Evolutionary conservation across 1,140 invertebrate genomes (phyloP), one percentile per base, ranked within the genome.

Genomic region (Mya arenaria): DNA sequence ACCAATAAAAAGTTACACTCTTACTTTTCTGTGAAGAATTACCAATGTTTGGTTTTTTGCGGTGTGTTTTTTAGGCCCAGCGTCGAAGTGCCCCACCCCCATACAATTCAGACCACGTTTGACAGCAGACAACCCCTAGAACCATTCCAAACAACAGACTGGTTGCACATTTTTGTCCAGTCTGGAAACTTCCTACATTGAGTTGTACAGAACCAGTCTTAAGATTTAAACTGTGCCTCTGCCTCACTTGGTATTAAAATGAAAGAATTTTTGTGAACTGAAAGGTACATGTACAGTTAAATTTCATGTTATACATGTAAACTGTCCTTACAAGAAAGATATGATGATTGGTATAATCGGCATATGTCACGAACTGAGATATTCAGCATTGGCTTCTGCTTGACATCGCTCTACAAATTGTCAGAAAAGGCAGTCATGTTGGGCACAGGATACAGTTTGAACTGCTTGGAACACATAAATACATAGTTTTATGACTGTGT

Each of bases 131-230:
- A 65, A 62, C 39, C 74, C 74, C 52, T 32, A 56, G 56, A 55
- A 78, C 74, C 74, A 78, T 78, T 78, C 74, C 74, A 78, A 17
- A 6, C 5, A n/a, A n/a, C n/a, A n/a, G n/a, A n/a, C n/a, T n/a
- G n/a, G n/a, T n/a, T 56, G n/a, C n/a, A 56, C 28, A n/a, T 56
- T 23, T 23, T 56, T 23, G n/a, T 56, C n/a, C 55, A 23, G 55
- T 6, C 55, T 56, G 10, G n/a, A 19, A 8, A 23, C n/a, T 19
- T 56, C 55, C 55, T 23, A 56, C 55, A 56, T 19, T 56, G 5
- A 23, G 55, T 10, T 48, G 44, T 48, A 10, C 10, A 13, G 44
- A 10, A 13, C n/a, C 10, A n/a, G n/a, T 10, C 44, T 48, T 48
- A 48, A n/a, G n/a, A n/a, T 13, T 10, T 48, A n/a, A 48, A 10